Evolutionary conservation across 1,140 invertebrate genomes (phyloP).

Genomic region (Drosophila repletoides): DNA sequence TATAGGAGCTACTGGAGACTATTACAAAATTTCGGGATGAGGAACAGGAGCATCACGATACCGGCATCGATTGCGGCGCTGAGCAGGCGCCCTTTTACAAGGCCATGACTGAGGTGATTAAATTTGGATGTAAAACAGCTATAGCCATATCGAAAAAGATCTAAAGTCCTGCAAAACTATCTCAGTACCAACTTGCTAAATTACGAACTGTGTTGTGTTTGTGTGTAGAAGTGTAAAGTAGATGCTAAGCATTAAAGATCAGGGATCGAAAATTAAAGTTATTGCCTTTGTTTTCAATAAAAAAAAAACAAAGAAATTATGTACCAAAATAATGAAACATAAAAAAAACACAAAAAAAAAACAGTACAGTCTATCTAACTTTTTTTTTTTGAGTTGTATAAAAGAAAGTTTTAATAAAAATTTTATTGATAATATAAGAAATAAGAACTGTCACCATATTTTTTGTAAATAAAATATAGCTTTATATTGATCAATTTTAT

Average conservation of each 20-base stretch:
- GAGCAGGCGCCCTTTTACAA: conserved; percentile 97
- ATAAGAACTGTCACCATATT: no score
- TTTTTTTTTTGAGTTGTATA: no score
- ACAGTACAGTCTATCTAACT: no score
- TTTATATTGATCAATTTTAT: no score
- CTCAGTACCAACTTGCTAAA: not conserved
- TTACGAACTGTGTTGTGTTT: conserved; percentile 16
- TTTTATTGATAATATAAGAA: no score
- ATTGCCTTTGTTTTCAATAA: no score
- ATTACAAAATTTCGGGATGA: conserved; percentile 98
- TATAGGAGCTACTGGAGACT: conserved; percentile 90
- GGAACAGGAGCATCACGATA: conserved; percentile 99
- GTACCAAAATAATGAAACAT: no score
- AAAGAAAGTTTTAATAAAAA: no score
- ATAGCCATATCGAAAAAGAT: conserved; percentile 97
- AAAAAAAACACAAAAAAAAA: no score
- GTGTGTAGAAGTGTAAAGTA: not conserved
- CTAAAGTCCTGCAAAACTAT: conserved; percentile 83
- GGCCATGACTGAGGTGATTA: conserved; percentile 92
- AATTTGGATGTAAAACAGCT: conserved; percentile 95
- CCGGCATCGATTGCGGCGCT: conserved; percentile 95
- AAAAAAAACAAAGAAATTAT: no score
- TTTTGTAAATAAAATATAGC: no score
- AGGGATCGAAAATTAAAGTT: no score
- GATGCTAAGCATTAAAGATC: conserved; percentile 17